A percentile compares a stretch with the other conserved stretches of the same genome.
Evolutionary conservation across 2,797 vertebrate genomes (phyloP).

Genomic region (Lateolabrax maculatus): DNA sequence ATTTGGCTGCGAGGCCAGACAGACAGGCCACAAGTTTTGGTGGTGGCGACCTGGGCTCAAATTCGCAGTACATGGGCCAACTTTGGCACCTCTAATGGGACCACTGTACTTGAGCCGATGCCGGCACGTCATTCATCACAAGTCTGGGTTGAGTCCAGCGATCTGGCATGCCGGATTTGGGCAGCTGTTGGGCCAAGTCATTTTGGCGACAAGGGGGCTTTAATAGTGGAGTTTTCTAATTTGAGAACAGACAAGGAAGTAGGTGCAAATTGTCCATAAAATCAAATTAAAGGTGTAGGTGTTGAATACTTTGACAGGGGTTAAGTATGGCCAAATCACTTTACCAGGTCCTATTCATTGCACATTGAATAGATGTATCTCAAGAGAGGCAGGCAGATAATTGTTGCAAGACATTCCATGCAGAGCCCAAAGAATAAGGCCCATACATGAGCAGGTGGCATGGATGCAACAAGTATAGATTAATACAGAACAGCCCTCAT

Average conservation of each 20-base stretch:
- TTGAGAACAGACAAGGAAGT: conserved; percentile 4
- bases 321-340: not conserved
- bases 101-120: conserved; percentile 9
- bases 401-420: not conserved
- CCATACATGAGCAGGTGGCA: not conserved
- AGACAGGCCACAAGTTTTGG: too few relatives aligned
- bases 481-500: not conserved
- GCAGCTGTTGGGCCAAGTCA: not conserved
- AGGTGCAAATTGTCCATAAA: not conserved
- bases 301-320: not conserved
- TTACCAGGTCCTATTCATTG: not conserved
- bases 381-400: not conserved
- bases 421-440: not conserved
- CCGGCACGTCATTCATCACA: conserved; percentile 28
- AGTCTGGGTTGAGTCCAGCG: conserved; percentile 23
- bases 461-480: not conserved
- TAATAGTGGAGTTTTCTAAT: conserved; percentile 19
- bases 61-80: conserved; percentile 35
- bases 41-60: not conserved
- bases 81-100: conserved; percentile 22
- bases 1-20: conserved; percentile 15
- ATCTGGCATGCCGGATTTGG: conserved; percentile 25
- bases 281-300: conserved; percentile 17
- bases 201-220: conserved; percentile 12
- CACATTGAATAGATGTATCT: not conserved